Evolutionary conservation across 2,888 invertebrate species (phyloP), one percentile per base, ranked within the genome.

Genomic region (Euphydryas editha): DNA sequence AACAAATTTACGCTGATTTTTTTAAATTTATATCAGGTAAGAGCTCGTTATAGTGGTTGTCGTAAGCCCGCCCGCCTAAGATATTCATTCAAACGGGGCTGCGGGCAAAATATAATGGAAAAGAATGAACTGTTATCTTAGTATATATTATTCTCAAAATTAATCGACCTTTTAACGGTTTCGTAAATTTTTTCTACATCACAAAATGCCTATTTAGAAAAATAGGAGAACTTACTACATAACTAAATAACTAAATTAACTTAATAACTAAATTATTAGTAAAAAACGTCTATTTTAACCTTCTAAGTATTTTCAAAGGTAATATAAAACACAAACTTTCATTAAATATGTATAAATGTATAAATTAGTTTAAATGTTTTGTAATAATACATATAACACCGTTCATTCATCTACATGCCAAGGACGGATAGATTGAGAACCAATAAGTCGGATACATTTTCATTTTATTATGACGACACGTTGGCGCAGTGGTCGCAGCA

Each of bases 371-470:
- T n/a, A n/a, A n/a, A n/a, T n/a, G n/a, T n/a, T n/a, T n/a, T n/a
- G n/a, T n/a, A n/a, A n/a, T n/a, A n/a, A n/a, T n/a, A n/a, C n/a
- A n/a, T n/a, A n/a, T n/a, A n/a, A n/a, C n/a, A n/a, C n/a, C n/a
- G n/a, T 55, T 59, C 59, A 54, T 17, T 59, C 37, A 51, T 46
- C 66, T 57, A 61, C 66, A 44, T 39, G 63, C 61, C 49, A 49
- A 44, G 37, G 62, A 62, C 61, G 51, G 61, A 62, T 51, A 57
- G 47, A 65, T 66, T 62, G 66, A 66, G 57, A 66, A 66, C 61
- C 61, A 46, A 58, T 65, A 49, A 47, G 44, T 39, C 49, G 24
- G 42, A 56, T 37, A 46, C 59, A 30, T 24, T 39, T 39, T 49
- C 18, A 47, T n/a, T n/a, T n/a, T n/a, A n/a, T n/a, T n/a, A n/a